phyloP scores from a whole-genome alignment of 2,113 vertebrate genomes.

The Corythoichthys intestinalis region DNA sequence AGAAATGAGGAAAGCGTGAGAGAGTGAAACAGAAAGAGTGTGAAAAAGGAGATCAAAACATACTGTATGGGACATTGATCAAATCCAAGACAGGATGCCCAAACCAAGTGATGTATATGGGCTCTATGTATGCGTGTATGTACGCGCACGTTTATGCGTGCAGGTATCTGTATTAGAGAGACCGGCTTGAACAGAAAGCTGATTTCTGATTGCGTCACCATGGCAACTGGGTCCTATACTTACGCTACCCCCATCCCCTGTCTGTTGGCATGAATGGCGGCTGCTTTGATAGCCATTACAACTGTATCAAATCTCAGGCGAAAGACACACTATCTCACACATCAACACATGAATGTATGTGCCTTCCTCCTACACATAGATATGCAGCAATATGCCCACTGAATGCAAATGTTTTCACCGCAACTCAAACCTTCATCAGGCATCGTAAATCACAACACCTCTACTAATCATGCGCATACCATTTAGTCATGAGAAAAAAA shows the following conservation, averaged over 20 bases:
- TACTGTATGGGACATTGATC: neutral
- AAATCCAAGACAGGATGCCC: neutral
- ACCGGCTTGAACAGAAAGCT: conserved; percentile 50
- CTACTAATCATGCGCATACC: conserved; percentile 7
- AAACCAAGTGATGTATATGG: neutral
- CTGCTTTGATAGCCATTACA: conserved; percentile 45
- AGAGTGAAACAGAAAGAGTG: neutral
- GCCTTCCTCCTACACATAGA: neutral
- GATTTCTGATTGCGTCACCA: conserved; percentile 54
- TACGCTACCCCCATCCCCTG: conserved; percentile 34
- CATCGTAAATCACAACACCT: conserved; percentile 11
- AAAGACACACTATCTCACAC: neutral
- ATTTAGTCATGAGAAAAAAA: conserved; percentile 12
- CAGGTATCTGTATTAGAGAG: neutral
- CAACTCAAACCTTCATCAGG: conserved; percentile 2
- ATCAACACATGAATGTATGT: neutral
- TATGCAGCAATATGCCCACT: neutral
- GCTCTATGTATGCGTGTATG: neutral
- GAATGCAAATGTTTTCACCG: neutral
- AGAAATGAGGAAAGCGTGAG: conserved; percentile 24
- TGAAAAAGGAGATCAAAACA: conserved; percentile 2
- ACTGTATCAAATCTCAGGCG: neutral
- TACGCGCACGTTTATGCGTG: conserved; percentile 18
- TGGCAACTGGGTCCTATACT: conserved; percentile 64
- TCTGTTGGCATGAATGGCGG: conserved; percentile 48